A percentile compares a stretch with the other conserved stretches of the same genome.
These are phyloP conservation scores for Alethe castanea DNA, from an alignment of 2,113 vertebrate genomes.

Conservation along the genomic window DNA sequence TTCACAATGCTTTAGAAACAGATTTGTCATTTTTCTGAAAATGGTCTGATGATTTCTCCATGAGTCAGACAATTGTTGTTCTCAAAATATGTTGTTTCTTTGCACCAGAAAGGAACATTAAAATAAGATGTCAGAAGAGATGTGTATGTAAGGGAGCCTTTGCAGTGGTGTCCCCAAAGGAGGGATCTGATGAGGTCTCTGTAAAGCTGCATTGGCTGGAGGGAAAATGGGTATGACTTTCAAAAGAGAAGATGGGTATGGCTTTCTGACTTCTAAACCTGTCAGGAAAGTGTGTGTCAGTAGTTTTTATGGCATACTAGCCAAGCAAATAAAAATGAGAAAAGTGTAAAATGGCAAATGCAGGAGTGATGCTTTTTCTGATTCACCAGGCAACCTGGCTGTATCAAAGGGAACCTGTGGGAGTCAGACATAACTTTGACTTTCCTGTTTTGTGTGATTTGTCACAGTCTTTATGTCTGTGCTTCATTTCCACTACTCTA, in stretches of 20 bases:
- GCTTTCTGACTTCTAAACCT: neutral
- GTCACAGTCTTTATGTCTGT: conserved; percentile 30
- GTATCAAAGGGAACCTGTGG: conserved; percentile 16
- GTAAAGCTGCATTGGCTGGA: neutral
- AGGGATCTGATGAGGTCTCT: neutral
- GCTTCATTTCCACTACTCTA: conserved; percentile 51
- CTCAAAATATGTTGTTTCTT: neutral
- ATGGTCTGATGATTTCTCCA: neutral
- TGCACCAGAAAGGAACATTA: neutral
- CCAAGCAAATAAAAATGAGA: neutral
- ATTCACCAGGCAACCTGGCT: neutral
- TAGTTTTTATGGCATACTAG: neutral
- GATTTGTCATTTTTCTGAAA: neutral
- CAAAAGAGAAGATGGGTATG: neutral
- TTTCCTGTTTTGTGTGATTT: conserved; percentile 65
- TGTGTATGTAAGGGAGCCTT: neutral
- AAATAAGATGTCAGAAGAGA: neutral
- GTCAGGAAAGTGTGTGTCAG: neutral
- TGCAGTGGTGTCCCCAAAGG: neutral
- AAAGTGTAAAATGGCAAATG: neutral
- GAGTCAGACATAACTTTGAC: conserved; percentile 18
- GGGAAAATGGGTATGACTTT: neutral
- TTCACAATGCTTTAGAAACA: neutral
- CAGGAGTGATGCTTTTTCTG: neutral
- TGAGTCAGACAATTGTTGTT: neutral